Conservation (phyloP, 2,113 vertebrate species). For the Bucco capensis region DNA sequence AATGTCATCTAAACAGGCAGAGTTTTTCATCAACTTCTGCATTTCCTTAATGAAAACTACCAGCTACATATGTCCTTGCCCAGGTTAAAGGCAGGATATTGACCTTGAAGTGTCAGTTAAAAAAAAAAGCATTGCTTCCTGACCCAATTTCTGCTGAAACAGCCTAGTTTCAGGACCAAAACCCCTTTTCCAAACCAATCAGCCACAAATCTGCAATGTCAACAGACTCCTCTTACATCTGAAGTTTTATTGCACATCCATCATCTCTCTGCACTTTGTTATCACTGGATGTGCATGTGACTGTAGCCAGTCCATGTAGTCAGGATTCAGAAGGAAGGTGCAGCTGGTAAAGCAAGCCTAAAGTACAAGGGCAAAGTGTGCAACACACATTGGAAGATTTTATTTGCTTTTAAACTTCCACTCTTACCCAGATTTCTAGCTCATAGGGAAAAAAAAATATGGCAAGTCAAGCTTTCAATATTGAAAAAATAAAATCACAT, state of each 20-base stretch:
- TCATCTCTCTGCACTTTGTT: background rate
- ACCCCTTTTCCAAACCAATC: no score
- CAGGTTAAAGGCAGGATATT: background rate
- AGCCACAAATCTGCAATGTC: background rate
- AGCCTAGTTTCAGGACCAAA: background rate
- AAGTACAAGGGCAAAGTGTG: background rate
- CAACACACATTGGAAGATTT: background rate
- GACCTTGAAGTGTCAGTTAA: background rate
- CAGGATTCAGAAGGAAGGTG: background rate
- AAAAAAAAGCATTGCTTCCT: background rate
- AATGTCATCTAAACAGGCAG: background rate
- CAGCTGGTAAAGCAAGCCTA: background rate
- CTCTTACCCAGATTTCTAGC: background rate
- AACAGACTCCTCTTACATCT: background rate
- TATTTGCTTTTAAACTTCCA: background rate
- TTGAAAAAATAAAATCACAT: background rate
- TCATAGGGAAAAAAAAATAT: background rate
- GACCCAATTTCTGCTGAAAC: background rate
- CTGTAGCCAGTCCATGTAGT: background rate
- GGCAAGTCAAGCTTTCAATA: background rate
- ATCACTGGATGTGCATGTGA: background rate
- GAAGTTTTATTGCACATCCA: background rate
- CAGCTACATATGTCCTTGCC: background rate
- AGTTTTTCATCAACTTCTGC: background rate
- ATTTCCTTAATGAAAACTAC: background rate